Conservation (phyloP, 2,797 vertebrate genomes). For the Rhynchotus rufescens region DNA sequence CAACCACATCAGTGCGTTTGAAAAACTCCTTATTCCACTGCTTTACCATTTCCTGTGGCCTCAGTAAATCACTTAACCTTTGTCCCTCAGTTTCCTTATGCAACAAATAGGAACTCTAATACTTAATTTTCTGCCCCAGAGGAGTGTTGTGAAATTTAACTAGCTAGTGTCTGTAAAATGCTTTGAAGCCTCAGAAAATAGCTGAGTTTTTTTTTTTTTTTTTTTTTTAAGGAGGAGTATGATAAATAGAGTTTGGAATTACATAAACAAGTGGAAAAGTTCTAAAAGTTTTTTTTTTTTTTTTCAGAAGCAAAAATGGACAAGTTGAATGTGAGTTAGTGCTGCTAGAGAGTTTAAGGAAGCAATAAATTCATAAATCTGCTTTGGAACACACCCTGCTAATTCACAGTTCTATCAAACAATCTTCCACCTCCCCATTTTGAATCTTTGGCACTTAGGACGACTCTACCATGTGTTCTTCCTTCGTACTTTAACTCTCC, state of each 20-base stretch:
- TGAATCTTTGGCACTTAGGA: constrained; percentile 56
- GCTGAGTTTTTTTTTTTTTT: neutral
- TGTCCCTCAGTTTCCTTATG: constrained; percentile 41
- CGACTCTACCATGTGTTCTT: constrained; percentile 10
- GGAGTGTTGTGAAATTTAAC: constrained; percentile 41
- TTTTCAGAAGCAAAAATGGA: constrained; percentile 10
- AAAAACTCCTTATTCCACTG: neutral
- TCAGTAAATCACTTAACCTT: constrained; percentile 58
- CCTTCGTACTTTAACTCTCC: constrained; percentile 47
- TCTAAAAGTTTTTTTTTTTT: accelerated
- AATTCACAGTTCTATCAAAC: constrained; percentile 60
- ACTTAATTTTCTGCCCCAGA: constrained; percentile 51
- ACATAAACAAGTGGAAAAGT: neutral
- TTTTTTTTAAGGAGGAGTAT: neutral
- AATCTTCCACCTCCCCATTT: constrained; percentile 44
- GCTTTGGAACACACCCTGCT: constrained; percentile 49
- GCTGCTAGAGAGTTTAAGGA: constrained; percentile 21
- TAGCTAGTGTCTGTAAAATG: neutral
- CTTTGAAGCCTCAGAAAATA: constrained; percentile 6
- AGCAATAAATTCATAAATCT: constrained; percentile 56
- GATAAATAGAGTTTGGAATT: neutral
- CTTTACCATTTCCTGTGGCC: constrained; percentile 38
- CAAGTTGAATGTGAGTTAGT: constrained; percentile 28
- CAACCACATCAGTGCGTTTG: neutral
- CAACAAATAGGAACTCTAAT: constrained; percentile 53